Evolutionary conservation across 2,888 invertebrate species (phyloP).

Genomic region (Didymodactylos carnosus): DNA sequence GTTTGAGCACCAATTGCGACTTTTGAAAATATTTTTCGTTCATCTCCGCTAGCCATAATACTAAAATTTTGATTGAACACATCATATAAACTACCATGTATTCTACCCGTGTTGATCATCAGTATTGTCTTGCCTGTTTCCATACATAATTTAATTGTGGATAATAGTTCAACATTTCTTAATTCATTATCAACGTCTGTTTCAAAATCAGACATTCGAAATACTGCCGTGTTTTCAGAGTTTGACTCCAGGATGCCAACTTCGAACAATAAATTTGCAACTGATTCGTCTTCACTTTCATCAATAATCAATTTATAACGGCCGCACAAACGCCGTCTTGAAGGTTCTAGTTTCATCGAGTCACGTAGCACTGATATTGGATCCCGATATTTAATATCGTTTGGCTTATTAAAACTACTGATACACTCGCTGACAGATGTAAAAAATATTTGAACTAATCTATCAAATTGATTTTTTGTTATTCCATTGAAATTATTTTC

Average conservation of each 20-base stretch:
- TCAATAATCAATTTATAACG: neutral
- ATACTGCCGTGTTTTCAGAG: no score
- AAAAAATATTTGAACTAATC: neutral
- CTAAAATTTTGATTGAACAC: no score
- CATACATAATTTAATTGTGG: no score
- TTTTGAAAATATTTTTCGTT: no score
- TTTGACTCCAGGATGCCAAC: neutral
- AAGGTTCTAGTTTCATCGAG: neutral
- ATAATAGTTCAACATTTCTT: no score
- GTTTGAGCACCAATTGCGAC: no score
- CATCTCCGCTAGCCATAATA: no score
- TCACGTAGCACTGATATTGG: neutral
- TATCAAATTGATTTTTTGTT: neutral
- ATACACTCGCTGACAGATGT: neutral
- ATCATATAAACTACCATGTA: no score
- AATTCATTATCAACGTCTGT: no score
- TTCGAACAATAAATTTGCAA: neutral
- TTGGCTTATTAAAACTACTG: neutral
- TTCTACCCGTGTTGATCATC: no score
- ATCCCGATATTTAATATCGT: neutral
- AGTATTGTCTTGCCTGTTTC: no score
- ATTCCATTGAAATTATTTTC: neutral
- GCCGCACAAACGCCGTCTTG: neutral
- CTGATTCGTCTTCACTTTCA: neutral
- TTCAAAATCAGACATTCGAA: no score